phyloP scores from a whole-genome alignment of 2,113 vertebrate species.

The Limnothrissa miodon region DNA sequence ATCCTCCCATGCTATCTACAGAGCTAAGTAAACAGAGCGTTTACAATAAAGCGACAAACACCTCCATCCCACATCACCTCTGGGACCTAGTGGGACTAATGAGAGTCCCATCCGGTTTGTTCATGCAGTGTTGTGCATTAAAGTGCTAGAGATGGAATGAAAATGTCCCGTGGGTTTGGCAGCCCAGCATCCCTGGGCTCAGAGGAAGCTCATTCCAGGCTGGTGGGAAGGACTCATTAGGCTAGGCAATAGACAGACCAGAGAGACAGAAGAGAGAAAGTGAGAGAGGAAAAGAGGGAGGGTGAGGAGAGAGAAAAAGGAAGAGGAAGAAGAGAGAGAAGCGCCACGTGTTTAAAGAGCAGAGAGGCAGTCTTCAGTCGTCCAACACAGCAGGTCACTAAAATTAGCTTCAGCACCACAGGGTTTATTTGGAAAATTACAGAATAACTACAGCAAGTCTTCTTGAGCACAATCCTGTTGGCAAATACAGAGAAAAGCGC shows the following conservation, averaged over 20 bases:
- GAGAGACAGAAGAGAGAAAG: neutral
- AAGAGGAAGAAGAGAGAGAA: neutral
- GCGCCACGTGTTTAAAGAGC: neutral
- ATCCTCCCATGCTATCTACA: neutral
- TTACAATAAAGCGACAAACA: conserved; percentile 5
- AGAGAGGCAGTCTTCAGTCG: conserved; percentile 10
- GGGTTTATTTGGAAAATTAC: conserved; percentile 32
- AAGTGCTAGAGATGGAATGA: conserved; percentile 9
- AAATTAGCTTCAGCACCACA: conserved; percentile 40
- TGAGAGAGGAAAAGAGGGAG: neutral
- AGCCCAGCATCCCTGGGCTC: conserved; percentile 1
- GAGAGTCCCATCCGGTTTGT: conserved; percentile 1
- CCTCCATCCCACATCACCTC: conserved; percentile 6
- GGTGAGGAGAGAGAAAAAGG: neutral
- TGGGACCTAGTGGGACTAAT: neutral
- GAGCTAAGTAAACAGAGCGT: neutral
- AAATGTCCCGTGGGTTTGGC: neutral
- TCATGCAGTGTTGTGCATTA: neutral
- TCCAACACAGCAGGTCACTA: conserved; percentile 37
- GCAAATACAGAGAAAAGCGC: neutral
- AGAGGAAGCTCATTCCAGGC: neutral
- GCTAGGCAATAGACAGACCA: neutral
- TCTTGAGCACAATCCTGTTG: neutral
- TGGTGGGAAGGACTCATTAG: neutral
- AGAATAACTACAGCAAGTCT: neutral